Evolutionary conservation across 2,888 invertebrate species (phyloP), one percentile per base, ranked within the genome.

Genomic region (Epinotia demarniana): DNA sequence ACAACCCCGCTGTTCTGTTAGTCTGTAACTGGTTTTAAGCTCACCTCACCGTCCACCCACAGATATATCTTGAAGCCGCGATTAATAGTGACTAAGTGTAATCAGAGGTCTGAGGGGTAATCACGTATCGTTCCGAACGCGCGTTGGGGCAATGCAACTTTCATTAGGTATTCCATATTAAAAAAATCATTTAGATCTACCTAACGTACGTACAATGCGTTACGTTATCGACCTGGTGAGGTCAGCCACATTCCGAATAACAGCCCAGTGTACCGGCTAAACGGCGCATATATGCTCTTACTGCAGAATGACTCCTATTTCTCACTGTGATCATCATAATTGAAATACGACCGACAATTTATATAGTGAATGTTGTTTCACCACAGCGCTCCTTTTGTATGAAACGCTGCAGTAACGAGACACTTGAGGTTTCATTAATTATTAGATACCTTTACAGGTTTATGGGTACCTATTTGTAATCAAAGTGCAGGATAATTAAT

Each of bases 291-390:
- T 64, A 64, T 16, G n/a, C 19, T 66, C 53, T 53, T 66, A 33
- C 66, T 66, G 66, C 33, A 39, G 27, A 46, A 5, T 9, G 46
- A 23, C 69, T 69, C 69, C 58, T 16, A 60, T 69, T 69, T 60
- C 69, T 46, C 39, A 58, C 49, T 39, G 33, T 33, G 33, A 49
- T 49, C 72, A 58, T 27, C 39, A 53, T 46, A 60, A 66, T 60
- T 60, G 49, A 13, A 73, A 72, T n/a, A 57, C 13, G 19, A 57
- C 43, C 19, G 18, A n/a, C 18, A 64, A 8, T 19, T 55, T 33
- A 11, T 27, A 43, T 55, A n/a, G 4, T n/a, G 39, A 60, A n/a
- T 60, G 18, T 43, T 63, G 13, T 55, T n/a, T 49, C 39, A 13
- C 23, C 43, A 27, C 23, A 33, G 27, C 19, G 13, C 18, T 55